phyloP scores from a whole-genome alignment of 2,113 vertebrate genomes.

The Mastomys natalensis region DNA sequence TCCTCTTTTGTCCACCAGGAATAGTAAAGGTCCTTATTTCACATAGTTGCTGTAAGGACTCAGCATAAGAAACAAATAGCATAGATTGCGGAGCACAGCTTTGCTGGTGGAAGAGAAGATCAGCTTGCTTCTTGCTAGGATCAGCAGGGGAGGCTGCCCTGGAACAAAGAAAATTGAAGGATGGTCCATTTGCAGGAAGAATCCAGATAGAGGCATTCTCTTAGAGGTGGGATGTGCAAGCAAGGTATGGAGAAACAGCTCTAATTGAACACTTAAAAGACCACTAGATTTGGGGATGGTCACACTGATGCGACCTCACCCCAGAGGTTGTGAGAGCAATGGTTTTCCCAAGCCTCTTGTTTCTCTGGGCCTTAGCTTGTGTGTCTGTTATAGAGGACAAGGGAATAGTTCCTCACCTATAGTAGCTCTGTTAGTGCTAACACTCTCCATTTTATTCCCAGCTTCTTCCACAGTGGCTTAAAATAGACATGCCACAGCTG shows the following conservation, averaged over 20 bases:
- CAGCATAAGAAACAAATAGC: not conserved
- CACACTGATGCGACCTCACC: not conserved
- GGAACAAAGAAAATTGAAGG: not conserved
- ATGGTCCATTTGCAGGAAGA: not conserved
- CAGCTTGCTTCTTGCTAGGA: not conserved
- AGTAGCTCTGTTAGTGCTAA: not conserved
- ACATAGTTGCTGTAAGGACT: not conserved
- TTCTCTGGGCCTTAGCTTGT: not conserved
- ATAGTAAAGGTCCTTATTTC: not conserved
- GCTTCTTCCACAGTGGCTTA: not conserved
- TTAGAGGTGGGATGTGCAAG: not conserved
- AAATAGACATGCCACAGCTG: not conserved
- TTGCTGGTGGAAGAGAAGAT: not conserved
- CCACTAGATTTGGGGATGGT: not conserved
- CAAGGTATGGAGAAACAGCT: not conserved
- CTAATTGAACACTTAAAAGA: not conserved
- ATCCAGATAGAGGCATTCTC: not conserved
- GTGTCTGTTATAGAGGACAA: not conserved
- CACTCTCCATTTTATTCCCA: not conserved
- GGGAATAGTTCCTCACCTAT: not conserved
- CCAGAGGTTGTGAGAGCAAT: not conserved
- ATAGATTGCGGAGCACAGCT: not conserved
- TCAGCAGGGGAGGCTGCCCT: not conserved
- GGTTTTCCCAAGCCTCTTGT: not conserved
- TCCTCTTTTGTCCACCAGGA: not conserved